Percentiles rank a stretch among this genome's conserved stretches.
phyloP scores from a whole-genome alignment of 2,113 vertebrate genomes.

The Rhinoptilus africanus region DNA sequence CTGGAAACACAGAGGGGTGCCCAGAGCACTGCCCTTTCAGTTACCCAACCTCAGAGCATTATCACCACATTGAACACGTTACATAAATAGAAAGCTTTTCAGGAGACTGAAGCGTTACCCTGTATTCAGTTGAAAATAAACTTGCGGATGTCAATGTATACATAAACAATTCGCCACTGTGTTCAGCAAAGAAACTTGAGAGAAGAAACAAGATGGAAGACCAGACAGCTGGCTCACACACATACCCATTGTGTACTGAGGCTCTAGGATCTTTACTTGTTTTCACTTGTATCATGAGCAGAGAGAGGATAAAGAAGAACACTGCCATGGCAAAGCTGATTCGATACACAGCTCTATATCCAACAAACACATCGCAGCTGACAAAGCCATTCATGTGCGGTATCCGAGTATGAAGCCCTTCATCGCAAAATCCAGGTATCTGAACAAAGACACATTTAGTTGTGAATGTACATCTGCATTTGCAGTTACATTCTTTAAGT shows the following conservation, averaged over 20 bases:
- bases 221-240: neutral
- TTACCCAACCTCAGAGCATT: neutral
- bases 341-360: constrained; percentile 92
- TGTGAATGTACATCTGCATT: neutral
- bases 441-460: constrained; percentile 37
- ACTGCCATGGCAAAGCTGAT: constrained; percentile 89
- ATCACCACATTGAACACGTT: fast-evolving
- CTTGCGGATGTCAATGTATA: fast-evolving
- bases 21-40: neutral
- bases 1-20: neutral
- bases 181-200: neutral
- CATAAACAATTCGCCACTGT: neutral
- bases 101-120: neutral
- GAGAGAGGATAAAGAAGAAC: constrained; percentile 83
- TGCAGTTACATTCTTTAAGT: neutral
- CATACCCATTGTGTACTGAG: constrained; percentile 91
- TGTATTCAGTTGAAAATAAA: neutral
- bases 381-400: constrained; percentile 63
- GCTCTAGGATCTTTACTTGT: constrained; percentile 88
- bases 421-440: constrained; percentile 93
- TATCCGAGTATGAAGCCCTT: constrained; percentile 70
- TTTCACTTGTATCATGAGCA: constrained; percentile 88
- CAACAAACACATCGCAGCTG: constrained; percentile 86
- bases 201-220: neutral
- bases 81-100: neutral